These are phyloP conservation scores for Drosophila sucinea DNA, from an alignment of 1,140 invertebrate species.

Conservation along the genomic window DNA sequence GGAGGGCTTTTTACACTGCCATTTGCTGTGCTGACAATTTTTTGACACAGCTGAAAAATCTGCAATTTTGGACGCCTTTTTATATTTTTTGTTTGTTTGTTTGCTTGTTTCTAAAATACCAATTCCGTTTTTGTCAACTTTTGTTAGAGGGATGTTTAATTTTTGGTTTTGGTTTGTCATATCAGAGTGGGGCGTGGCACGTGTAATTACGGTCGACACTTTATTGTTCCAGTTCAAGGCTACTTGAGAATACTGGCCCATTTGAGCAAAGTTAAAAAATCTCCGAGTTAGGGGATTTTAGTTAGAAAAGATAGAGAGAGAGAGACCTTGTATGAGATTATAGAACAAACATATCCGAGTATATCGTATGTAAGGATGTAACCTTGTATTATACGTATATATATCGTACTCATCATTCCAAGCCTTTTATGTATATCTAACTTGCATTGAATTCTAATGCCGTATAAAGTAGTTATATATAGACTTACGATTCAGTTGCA, in stretches of 20 bases:
- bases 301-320: not conserved
- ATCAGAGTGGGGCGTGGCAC: slow-evolving; percentile 50
- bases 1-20: slow-evolving; percentile 57
- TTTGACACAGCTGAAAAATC: slow-evolving; percentile 79
- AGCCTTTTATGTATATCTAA: too few species aligned
- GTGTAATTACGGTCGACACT: slow-evolving; percentile 68
- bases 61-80: slow-evolving; percentile 54
- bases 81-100: slow-evolving; percentile 29
- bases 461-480: too few species aligned
- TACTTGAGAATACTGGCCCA: slow-evolving; percentile 27
- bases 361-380: too few species aligned
- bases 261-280: not conserved
- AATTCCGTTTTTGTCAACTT: slow-evolving; percentile 65
- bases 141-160: slow-evolving; percentile 31
- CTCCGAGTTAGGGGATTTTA: too few species aligned
- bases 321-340: not conserved
- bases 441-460: too few species aligned
- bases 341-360: too few species aligned
- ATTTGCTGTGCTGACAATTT: slow-evolving; percentile 74
- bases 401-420: too few species aligned
- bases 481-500: too few species aligned
- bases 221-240: slow-evolving; percentile 54
- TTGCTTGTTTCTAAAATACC: slow-evolving; percentile 56
- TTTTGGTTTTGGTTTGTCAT: slow-evolving; percentile 36
- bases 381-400: too few species aligned